Evolutionary conservation across 2,888 invertebrate species (phyloP), one percentile per base, ranked within the genome.

Genomic region (Lithophane leautieri): DNA sequence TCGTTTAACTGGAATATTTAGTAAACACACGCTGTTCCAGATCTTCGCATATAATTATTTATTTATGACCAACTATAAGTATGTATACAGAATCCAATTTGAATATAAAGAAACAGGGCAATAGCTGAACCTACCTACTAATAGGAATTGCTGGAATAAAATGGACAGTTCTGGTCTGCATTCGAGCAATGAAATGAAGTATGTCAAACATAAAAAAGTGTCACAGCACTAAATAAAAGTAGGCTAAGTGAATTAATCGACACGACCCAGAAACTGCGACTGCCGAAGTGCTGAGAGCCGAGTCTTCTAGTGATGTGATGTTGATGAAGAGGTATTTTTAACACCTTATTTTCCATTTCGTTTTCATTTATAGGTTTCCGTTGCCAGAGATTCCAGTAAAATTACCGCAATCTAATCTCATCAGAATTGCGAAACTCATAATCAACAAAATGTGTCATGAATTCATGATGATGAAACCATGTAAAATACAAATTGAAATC

Each of bases 231-330:
- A 92, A 93, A 94, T 92, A 94, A 95, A 96, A 95, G 94, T 95
- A 94, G 95, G 95, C 93, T 95, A 95, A 95, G 94, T 95, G 93
- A 94, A 94, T 94, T 94, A 95, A 93, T 94, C 94, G 93, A 94
- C 90, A 91, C 94, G 95, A 95, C 96, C 96, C 95, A 96, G 95
- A 95, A 96, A 95, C 91, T 91, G 92, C 77, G 81, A 82, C 77
- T 84, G 78, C 79, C 78, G 86, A 90, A 82, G 76, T 84, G 78
- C 79, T 76, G 86, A 90, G 90, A 91, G 85, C 83, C 79, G 85
- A 88, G 83, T 89, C 88, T 88, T 81, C 84, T 86, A 75, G 62
- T 81, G 85, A 81, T 86, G 85, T 76, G 88, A 82, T 84, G 83
- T 81, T 82, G 73, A 84, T 86, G 78, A 88, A 78, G 74, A 81